phyloP scores from a whole-genome alignment of 2,113 vertebrate genomes.

The Paracanthobrama guichenoti region DNA sequence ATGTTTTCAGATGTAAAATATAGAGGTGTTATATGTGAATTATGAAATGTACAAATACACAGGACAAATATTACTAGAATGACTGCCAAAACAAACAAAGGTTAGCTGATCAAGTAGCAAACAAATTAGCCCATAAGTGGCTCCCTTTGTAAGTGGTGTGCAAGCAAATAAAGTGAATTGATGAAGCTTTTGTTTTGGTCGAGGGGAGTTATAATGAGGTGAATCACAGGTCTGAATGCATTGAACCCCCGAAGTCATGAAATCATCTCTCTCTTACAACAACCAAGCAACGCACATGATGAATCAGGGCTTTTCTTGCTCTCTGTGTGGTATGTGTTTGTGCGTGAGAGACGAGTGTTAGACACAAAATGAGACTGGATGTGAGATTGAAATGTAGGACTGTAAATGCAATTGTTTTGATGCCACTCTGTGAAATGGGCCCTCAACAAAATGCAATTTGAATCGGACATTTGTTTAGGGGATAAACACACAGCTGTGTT shows the following conservation, averaged over 20 bases:
- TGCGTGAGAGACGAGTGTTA: background rate
- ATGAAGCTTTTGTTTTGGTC: slow-evolving; percentile 66
- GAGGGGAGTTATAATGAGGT: slow-evolving; percentile 65
- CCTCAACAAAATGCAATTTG: slow-evolving; percentile 49
- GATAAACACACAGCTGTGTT: slow-evolving; percentile 38
- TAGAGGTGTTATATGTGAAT: background rate
- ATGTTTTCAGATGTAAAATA: background rate
- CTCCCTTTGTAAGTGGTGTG: slow-evolving; percentile 45
- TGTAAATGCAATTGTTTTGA: slow-evolving; percentile 37
- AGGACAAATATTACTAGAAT: background rate
- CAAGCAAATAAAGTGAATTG: slow-evolving; percentile 67
- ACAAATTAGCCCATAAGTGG: slow-evolving; percentile 62
- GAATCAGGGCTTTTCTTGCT: slow-evolving; percentile 53
- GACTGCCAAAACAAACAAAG: slow-evolving; percentile 28
- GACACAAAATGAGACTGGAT: background rate
- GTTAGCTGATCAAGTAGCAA: slow-evolving; percentile 53
- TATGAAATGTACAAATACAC: background rate
- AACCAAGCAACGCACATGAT: background rate
- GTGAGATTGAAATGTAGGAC: slow-evolving; percentile 2
- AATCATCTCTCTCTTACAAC: slow-evolving; percentile 1
- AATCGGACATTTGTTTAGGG: slow-evolving; percentile 49
- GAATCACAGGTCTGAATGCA: slow-evolving; percentile 45
- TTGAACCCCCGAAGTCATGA: slow-evolving; percentile 31
- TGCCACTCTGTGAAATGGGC: slow-evolving; percentile 39
- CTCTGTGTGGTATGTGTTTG: slow-evolving; percentile 45